Percentiles rank a stretch among this genome's conserved stretches.
Conservation (phyloP, 2,113 vertebrate genomes). For the Eurystomus gularis region DNA sequence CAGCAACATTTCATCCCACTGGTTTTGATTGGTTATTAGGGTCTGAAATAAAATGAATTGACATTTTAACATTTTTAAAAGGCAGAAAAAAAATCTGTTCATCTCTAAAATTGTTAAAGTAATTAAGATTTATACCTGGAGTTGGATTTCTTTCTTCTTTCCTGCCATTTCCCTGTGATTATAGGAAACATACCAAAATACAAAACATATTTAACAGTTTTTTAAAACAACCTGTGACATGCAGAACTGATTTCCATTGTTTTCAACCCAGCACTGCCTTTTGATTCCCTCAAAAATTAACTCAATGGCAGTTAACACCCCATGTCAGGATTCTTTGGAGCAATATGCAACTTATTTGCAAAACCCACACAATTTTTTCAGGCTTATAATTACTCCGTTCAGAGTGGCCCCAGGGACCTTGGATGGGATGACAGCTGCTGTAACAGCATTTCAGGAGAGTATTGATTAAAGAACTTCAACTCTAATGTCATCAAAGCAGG, state of each 20-base stretch:
- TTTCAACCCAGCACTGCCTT: neutral
- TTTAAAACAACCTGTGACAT: neutral
- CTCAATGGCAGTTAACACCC: neutral
- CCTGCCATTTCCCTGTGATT: constrained; percentile 63
- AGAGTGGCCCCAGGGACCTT: neutral
- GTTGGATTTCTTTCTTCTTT: constrained; percentile 71
- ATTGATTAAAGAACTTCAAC: neutral
- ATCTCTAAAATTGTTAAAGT: neutral
- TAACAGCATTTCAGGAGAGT: neutral
- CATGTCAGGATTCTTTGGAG: neutral
- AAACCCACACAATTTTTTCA: neutral
- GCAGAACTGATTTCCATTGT: neutral
- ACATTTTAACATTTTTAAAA: neutral
- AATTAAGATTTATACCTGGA: constrained; percentile 69
- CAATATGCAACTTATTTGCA: neutral
- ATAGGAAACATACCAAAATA: neutral
- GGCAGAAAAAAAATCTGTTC: neutral
- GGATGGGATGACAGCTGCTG: neutral
- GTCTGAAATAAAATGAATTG: constrained; percentile 52
- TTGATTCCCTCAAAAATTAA: neutral
- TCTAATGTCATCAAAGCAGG: neutral
- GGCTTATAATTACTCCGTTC: neutral
- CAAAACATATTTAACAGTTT: neutral
- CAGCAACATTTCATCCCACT: constrained; percentile 77
- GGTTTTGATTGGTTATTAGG: constrained; percentile 34